Base-by-base conservation (phyloP, 2,113 vertebrate genomes). In the Cephalopterus ornatus region DNA sequence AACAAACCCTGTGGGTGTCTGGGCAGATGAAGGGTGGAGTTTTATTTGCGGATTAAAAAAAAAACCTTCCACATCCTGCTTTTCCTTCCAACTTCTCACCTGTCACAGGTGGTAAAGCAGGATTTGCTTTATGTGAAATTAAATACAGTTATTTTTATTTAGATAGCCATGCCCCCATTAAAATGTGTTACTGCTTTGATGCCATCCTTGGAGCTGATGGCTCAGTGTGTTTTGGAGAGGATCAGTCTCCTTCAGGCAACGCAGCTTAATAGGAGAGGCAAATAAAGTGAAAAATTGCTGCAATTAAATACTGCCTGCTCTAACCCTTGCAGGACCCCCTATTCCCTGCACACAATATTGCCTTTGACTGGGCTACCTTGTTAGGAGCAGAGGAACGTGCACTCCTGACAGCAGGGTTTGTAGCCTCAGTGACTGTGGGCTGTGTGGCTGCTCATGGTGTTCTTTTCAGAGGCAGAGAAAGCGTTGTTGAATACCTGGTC, bases 251-350 rank as follows among this genome's bases (percentile, higher is more conserved):
- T 96, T 92, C 79, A 61, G 86, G 92, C 92, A 77, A 8, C 50
- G n/a, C 55, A 75, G 52, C 50, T 70, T 91, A 73, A 85, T 5
- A 79, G 68, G 84, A 92, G 30, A 62, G 67, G 89, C 89, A 85
- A 79, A 89, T 95, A 65, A 12, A 86, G 82, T 88, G 93, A 79
- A 94, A 87, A 85, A 85, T 67, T 79, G 70, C 85, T 92, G 75
- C 73, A 63, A 74, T 90, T 92, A 82, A 95, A 72, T 61, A 9
- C 41, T 1, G 26, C 56, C 73, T 91, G 72, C 81, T 70, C 28
- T 68, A n/a, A 74, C 2, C 58, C 53, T 49, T 56, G 77, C 81
- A 91, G 91, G 53, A 63, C 86, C 52, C 71, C 41, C 65, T 68
- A 27, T 13, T 88, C 52, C 55, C 65, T 62, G 49, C 1, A 1